Conservation (phyloP, 1,140 invertebrate species). For the Drosophila fuyamai region DNA sequence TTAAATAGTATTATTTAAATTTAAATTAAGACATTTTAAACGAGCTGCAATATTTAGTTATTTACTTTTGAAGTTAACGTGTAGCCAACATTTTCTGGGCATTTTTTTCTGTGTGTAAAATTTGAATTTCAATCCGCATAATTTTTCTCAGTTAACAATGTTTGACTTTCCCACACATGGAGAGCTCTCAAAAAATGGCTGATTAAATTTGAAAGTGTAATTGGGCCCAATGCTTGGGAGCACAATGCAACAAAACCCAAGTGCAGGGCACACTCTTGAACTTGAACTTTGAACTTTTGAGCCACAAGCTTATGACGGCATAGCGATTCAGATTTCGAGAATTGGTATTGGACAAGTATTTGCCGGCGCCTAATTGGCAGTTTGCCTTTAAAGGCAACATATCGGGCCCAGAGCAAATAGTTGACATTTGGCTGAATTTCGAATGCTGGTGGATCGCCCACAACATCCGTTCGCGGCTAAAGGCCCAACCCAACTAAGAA, state of each 20-base stretch:
- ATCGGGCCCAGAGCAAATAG: conserved; percentile 33
- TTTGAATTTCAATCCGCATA: conserved; percentile 19
- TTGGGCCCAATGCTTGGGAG: conserved; percentile 15
- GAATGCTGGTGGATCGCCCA: conserved; percentile 44
- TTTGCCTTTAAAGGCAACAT: conserved; percentile 59
- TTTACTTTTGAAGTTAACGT: no score
- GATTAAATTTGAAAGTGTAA: conserved; percentile 42
- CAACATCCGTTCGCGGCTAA: conserved; percentile 54
- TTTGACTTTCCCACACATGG: conserved; percentile 34
- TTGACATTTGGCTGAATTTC: conserved; percentile 61
- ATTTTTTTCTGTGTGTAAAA: background rate
- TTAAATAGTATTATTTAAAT: no score
- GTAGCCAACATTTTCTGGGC: background rate
- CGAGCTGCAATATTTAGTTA: no score
- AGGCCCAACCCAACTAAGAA: conserved; percentile 48
- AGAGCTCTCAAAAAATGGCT: conserved; percentile 25
- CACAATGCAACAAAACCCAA: conserved; percentile 16
- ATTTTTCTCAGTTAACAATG: conserved; percentile 13
- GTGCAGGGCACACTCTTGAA: conserved; percentile 22
- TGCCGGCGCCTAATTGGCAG: conserved; percentile 55
- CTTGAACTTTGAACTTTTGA: conserved; percentile 56
- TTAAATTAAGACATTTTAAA: no score
- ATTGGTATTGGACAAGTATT: conserved; percentile 13
- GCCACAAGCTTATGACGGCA: conserved; percentile 5
- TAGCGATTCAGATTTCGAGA: background rate